Percentiles rank a stretch among this genome's conserved stretches.
These are phyloP conservation scores for Perdita meconis DNA, from an alignment of 2,888 invertebrate genomes.

Conservation along the genomic window DNA sequence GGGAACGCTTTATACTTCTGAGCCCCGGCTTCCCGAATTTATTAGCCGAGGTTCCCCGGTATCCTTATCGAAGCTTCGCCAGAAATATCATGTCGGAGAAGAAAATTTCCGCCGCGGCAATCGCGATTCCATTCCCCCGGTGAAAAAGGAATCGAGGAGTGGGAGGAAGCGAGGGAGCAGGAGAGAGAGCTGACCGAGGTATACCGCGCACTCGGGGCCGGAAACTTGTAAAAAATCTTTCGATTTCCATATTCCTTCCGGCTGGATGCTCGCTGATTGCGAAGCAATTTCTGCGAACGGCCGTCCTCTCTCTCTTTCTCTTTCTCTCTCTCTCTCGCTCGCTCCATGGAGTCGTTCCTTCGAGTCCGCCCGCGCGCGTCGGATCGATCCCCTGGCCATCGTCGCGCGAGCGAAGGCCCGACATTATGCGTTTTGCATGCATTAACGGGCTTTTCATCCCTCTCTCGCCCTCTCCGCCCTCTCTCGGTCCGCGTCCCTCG, in stretches of 20 bases:
- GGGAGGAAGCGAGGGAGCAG: neutral
- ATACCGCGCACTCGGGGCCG: conserved; percentile 13
- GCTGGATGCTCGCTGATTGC: conserved; percentile 28
- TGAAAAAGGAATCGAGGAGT: neutral
- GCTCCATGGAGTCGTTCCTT: conserved; percentile 30
- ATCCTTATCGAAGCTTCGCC: neutral
- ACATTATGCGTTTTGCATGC: conserved; percentile 51
- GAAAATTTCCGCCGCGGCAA: neutral
- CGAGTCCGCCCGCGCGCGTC: neutral
- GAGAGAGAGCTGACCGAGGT: neutral
- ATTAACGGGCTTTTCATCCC: conserved; percentile 50
- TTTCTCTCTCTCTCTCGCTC: no score
- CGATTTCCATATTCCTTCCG: conserved; percentile 42
- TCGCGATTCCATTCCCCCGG: neutral
- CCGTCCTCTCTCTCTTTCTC: no score
- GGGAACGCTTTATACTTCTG: no score
- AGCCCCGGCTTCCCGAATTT: neutral
- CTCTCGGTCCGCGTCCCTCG: neutral
- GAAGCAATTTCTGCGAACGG: conserved; percentile 35
- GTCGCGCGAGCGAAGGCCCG: neutral
- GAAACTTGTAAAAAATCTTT: conserved; percentile 37
- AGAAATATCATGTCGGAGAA: neutral
- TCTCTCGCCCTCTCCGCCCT: conserved; percentile 19
- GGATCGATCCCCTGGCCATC: neutral
- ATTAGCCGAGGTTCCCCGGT: neutral